These are phyloP conservation scores for Pissodes strobi DNA, from an alignment of 1,140 invertebrate species.

Conservation along the genomic window DNA sequence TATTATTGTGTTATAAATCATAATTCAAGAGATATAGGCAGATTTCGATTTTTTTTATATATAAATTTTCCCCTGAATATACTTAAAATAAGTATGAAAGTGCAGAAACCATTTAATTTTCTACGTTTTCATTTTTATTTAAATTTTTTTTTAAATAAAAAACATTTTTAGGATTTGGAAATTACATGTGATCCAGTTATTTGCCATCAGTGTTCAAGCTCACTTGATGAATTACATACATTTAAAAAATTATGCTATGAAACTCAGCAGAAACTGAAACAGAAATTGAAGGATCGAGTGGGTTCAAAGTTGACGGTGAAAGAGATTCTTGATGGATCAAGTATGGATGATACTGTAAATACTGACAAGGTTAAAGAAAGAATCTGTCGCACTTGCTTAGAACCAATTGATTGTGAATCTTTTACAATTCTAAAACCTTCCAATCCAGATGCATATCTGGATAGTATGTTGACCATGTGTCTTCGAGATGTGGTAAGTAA, in stretches of 20 bases:
- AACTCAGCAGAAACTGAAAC: background rate
- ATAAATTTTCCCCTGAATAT: too few species aligned
- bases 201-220: background rate
- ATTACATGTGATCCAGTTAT: background rate
- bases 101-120: too few species aligned
- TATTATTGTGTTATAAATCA: too few species aligned
- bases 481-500: slow-evolving; percentile 11
- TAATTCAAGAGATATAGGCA: too few species aligned
- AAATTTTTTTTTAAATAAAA: too few species aligned
- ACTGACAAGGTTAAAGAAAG: background rate
- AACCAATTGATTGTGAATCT: background rate
- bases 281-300: background rate
- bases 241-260: background rate
- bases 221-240: background rate
- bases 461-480: slow-evolving; percentile 10
- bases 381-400: background rate
- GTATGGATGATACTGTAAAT: background rate
- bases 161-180: too few species aligned
- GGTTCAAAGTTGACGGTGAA: background rate
- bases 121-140: too few species aligned
- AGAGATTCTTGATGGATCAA: background rate
- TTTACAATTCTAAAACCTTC: background rate
- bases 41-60: too few species aligned
- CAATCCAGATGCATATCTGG: background rate
- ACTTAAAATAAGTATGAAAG: too few species aligned